A percentile compares a stretch with the other conserved stretches of the same genome.
phyloP scores from a whole-genome alignment of 2,797 vertebrate species.

The Sylvilagus floridanus region DNA sequence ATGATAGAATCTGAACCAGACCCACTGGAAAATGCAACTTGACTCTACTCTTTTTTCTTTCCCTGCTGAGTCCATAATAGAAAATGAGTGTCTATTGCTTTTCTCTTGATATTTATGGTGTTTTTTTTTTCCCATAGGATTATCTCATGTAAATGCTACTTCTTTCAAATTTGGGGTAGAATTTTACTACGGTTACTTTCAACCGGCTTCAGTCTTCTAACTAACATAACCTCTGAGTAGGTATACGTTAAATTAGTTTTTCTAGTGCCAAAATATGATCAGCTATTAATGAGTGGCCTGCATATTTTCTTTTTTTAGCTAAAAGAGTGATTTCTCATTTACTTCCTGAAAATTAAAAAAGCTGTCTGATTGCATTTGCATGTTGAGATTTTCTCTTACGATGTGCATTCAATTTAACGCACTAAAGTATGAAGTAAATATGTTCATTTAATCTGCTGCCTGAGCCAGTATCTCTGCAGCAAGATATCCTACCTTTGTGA shows the following conservation, averaged over 20 bases:
- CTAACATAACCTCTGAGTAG: conserved; percentile 45
- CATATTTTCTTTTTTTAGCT: conserved; percentile 39
- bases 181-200: conserved; percentile 60
- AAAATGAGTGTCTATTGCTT: conserved; percentile 67
- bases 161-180: conserved; percentile 61
- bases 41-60: conserved; percentile 48
- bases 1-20: conserved; percentile 55
- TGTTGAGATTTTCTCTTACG: conserved; percentile 73
- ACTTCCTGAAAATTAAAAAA: conserved; percentile 72
- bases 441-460: conserved; percentile 70
- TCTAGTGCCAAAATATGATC: conserved; percentile 50
- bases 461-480: conserved; percentile 62
- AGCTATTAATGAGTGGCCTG: conserved; percentile 66
- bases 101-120: conserved; percentile 64
- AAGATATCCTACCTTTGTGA: conserved; percentile 67
- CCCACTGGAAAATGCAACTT: conserved; percentile 61
- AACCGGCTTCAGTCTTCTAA: conserved; percentile 54
- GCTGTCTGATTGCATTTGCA: conserved; percentile 77
- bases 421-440: conserved; percentile 63
- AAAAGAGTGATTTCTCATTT: conserved; percentile 66
- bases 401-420: conserved; percentile 71
- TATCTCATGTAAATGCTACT: conserved; percentile 39
- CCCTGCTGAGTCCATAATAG: conserved; percentile 16
- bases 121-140: conserved; percentile 41
- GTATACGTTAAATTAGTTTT: conserved; percentile 74